phyloP scores from a whole-genome alignment of 2,888 invertebrate genomes.

The Acleris emargana region DNA sequence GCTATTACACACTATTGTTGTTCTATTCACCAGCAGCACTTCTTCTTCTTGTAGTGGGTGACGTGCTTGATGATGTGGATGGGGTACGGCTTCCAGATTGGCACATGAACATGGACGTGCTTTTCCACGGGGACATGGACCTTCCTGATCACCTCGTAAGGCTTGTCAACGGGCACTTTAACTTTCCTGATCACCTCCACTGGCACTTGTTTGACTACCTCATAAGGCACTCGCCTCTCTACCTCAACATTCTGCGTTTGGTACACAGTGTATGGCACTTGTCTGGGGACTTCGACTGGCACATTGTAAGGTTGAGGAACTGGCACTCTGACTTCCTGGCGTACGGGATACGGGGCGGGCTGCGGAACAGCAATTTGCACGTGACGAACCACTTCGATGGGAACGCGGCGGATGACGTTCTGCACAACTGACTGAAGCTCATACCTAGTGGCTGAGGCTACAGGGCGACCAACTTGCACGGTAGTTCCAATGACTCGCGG shows the following conservation, averaged over 20 bases:
- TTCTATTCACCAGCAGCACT: conserved; percentile 70
- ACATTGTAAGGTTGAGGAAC: conserved; percentile 79
- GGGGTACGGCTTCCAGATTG: conserved; percentile 77
- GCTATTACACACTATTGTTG: conserved; percentile 43
- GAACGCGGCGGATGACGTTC: conserved; percentile 72
- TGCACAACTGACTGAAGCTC: conserved; percentile 76
- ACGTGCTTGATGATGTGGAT: conserved; percentile 79
- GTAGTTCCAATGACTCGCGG: conserved; percentile 42
- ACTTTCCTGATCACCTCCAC: conserved; percentile 74
- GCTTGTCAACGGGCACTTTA: conserved; percentile 70
- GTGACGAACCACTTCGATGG: conserved; percentile 75
- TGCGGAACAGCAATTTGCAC: conserved; percentile 70
- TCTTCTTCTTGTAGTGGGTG: conserved; percentile 78
- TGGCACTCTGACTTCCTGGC: conserved; percentile 70
- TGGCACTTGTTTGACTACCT: conserved; percentile 71
- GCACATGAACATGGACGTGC: conserved; percentile 72
- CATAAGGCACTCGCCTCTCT: conserved; percentile 72
- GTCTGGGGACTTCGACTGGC: conserved; percentile 71
- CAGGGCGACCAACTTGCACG: conserved; percentile 44
- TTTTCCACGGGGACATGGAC: conserved; percentile 73
- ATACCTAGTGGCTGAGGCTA: conserved; percentile 59
- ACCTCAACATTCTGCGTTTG: conserved; percentile 74
- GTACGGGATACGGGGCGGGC: conserved; percentile 70
- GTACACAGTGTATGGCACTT: conserved; percentile 76
- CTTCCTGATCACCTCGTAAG: conserved; percentile 76